Base-by-base conservation (phyloP, 1,140 invertebrate species). In the Zaprionus camerounensis region DNA sequence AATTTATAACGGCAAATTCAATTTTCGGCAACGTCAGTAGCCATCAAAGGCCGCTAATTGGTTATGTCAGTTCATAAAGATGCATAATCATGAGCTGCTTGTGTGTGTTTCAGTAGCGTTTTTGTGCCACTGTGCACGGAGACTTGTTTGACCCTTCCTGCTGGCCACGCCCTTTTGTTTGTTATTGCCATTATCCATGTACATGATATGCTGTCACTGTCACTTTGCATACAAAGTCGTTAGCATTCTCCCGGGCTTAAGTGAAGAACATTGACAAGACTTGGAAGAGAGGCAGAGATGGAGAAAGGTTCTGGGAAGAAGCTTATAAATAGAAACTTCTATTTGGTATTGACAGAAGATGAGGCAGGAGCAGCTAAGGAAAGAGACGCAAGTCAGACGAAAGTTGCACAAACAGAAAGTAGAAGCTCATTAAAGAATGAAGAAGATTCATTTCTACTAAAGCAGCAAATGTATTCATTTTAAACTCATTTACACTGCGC, bases 141-240 rank as follows among this genome's bases (percentile, higher is more conserved):
- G 31, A 34, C 65, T 46, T 59, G 22, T 1, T 17, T 78, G 62
- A 64, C 55, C 65, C 63, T 41, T 41, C 17, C 0, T 26, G 31
- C 31, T 11, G 46, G 62, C 58, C 77, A 72, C 76, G 76, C 76
- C 80, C 63, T 64, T 72, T 64, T 78, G 63, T 75, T 77, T 70
- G 55, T 41, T 46, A 36, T 46, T 58, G 72, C 62, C 72, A 71
- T 79, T 78, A 61, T 71, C 70, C 66, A 17, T 71, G 62, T 65
- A 41, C 69, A 58, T 71, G 59, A 41, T 53, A 31, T 34, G 31
- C 59, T 78, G 76, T 78, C 76, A 70, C 79, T 76, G 82, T 80
- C 76, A 86, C 72, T 86, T 82, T 81, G 80, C 80, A 71, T 74
- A 74, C 66, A 80, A 59, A 80, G 72, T 80, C 59, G 76, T 86